Base-by-base conservation (phyloP, 2,888 invertebrate species). In the Meloe dianella region DNA sequence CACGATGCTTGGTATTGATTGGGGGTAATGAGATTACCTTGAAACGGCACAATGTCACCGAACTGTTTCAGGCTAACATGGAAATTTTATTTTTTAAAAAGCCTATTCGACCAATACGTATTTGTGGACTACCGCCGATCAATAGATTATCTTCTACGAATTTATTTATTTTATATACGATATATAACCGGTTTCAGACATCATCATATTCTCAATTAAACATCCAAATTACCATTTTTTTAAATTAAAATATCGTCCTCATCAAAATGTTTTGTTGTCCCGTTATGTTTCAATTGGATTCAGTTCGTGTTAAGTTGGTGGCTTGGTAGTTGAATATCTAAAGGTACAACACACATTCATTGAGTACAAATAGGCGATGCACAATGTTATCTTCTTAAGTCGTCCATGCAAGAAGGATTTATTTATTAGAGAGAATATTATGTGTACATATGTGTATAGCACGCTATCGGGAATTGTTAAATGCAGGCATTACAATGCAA, bases 401-500 rank as follows among this genome's bases (percentile, higher is more conserved):
- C 74, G 76, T 75, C 78, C 78, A 14, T 75, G 77, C 80, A 78
- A 80, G 80, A 78, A 79, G 79, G 79, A 82, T 82, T 82, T 82
- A 81, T 81, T 80, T 82, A 82, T 81, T 80, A 78, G 79, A 73
- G 74, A 72, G 73, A 72, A 69, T 69, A 71, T 73, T 73, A 74
- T 72, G 68, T 61, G 54, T 61, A n/a, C 57, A n/a, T 63, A n/a
- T 57, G 22, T 74, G 65, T 71, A 73, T 71, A 75, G 77, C 78
- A 78, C 76, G 78, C 78, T 81, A 81, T 81, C 81, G 77, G 74
- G 75, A 79, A 81, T 82, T 83, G 83, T 83, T 83, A 83, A 83
- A 82, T 83, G 80, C 80, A 81, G 80, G 82, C 82, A 82, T 83
- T 83, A 83, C 83, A 83, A 83, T 82, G 81, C 82, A 77, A 77